Base-by-base conservation (phyloP, 2,113 vertebrate species). In the Pterocles gutturalis region DNA sequence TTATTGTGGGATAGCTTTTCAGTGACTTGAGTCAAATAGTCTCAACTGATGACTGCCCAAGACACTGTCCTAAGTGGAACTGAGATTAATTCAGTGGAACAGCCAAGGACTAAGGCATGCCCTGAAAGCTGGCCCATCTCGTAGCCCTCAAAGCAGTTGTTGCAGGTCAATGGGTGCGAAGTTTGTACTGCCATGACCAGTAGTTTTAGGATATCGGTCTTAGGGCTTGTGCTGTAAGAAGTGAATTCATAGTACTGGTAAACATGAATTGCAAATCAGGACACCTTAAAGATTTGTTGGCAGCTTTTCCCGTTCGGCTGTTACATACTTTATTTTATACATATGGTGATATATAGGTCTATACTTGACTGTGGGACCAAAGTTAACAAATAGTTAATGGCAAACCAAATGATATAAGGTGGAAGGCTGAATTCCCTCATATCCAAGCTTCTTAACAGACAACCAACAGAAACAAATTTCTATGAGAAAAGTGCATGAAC, bases 301-400 rank as follows among this genome's bases (percentile, higher is more conserved):
- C 54, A 60, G 18, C 24, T 77, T 85, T 48, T 65, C 29, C 25
- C 46, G 31, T 60, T 89, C 69, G 58, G 46, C 21, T 67, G 11
- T 71, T 78, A 29, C 0, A 43, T 22, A 9, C 7, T 80, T 87
- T 38, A 51, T 84, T 77, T 91, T 55, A 53, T n/a, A 14, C 0
- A 1, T 38, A 4, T 41, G 3, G 0, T 29, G 29, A 45, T 16
- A 31, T 6, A 11, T 31, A 48, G 28, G 31, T 41, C 3, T 6
- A 12, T 26, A 43, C 31, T 55, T 58, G 69, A 17, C 26, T 33
- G 33, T 25, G n/a, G 31, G 33, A 76, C 61, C 41, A 49, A 65
- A 72, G 38, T 49, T 84, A 89, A 72, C 14, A 29, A 87, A 36
- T 7, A 90, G 46, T 87, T 91, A 75, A 70, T 19, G 26, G 62